A percentile compares a stretch with the other conserved stretches of the same genome.
Conservation (phyloP, 2,113 vertebrate genomes). For the Arenaria interpres region DNA sequence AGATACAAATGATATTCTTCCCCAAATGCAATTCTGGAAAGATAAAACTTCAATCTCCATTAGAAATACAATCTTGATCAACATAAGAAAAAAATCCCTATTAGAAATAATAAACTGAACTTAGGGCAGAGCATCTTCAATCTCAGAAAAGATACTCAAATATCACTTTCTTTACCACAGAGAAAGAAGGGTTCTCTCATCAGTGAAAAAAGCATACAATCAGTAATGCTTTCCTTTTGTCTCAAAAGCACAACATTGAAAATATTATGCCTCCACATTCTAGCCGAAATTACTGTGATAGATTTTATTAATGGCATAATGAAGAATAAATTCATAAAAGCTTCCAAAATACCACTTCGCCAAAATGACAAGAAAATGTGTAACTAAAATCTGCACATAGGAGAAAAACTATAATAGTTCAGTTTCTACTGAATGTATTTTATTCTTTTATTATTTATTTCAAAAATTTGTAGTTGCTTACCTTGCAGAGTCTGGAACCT, state of each 20-base stretch:
- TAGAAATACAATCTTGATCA: not conserved
- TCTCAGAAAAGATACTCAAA: not conserved
- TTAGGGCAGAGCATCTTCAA: not conserved
- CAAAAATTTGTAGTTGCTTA: constrained; percentile 57
- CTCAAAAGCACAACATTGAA: not conserved
- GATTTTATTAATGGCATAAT: not conserved
- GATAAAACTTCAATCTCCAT: not conserved
- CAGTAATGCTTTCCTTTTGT: not conserved
- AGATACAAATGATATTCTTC: not conserved
- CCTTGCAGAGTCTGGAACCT: constrained; percentile 81
- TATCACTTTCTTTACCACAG: not conserved
- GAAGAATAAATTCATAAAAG: constrained; percentile 7
- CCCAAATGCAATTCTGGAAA: not conserved
- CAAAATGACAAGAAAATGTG: not conserved
- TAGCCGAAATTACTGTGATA: not conserved
- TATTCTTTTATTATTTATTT: not conserved
- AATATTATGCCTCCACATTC: not conserved
- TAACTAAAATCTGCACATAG: not conserved
- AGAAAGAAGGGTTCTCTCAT: not conserved
- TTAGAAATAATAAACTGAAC: not conserved
- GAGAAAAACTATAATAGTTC: not conserved
- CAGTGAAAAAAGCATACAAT: not conserved
- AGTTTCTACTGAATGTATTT: not conserved
- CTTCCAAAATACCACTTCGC: constrained; percentile 11
- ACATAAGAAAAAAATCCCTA: not conserved